Conservation (phyloP, 1,140 invertebrate species). For the Macrotrachela quadricornifera region DNA sequence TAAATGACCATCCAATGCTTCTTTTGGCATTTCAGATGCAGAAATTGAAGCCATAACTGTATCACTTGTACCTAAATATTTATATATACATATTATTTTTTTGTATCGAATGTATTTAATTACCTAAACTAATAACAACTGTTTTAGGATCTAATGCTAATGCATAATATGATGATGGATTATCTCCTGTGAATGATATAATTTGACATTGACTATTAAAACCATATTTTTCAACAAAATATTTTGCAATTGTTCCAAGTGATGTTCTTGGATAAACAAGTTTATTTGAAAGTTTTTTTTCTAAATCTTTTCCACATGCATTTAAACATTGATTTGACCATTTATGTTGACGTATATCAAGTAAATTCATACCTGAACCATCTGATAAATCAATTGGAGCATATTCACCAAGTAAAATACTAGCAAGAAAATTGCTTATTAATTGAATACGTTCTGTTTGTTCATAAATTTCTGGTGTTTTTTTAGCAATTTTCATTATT, state of each 20-base stretch:
- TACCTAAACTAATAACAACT: conserved; percentile 5
- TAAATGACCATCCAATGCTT: conserved; percentile 51
- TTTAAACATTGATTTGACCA: conserved; percentile 56
- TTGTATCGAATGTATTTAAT: no score
- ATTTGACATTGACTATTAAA: conserved; percentile 56
- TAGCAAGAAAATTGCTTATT: conserved; percentile 71
- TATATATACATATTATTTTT: no score
- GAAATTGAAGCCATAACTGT: conserved; percentile 59
- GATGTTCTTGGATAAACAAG: no score
- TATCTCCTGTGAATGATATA: conserved; percentile 76
- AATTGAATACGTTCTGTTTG: conserved; percentile 69
- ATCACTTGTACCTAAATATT: conserved; percentile 75
- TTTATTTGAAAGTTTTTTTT: no score
- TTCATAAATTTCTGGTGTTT: conserved; percentile 47
- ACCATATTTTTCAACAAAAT: conserved; percentile 60
- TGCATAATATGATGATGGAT: conserved; percentile 34
- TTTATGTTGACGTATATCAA: conserved; percentile 54
- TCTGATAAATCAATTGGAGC: conserved; percentile 74
- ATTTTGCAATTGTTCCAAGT: conserved; percentile 46
- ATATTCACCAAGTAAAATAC: conserved; percentile 63
- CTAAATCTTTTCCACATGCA: conserved; percentile 16
- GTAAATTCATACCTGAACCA: conserved; percentile 84
- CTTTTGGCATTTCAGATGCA: conserved; percentile 33
- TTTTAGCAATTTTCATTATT: conserved; percentile 63
- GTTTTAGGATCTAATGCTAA: conserved; percentile 4